Evolutionary conservation across 2,888 invertebrate species (phyloP).

Genomic region (Drosophila austrosaltans): DNA sequence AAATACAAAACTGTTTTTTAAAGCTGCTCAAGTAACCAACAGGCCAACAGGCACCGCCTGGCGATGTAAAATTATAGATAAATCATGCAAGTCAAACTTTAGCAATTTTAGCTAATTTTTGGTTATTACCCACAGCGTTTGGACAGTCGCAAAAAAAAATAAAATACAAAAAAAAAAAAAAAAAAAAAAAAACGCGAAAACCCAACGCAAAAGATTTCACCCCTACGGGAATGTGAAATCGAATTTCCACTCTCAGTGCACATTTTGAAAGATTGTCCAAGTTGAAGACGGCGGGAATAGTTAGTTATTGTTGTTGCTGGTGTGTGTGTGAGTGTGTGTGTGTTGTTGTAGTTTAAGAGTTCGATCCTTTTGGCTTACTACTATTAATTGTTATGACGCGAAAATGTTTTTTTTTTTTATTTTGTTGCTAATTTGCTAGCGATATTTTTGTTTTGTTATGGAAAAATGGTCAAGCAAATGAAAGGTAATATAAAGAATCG

Average conservation of each 20-base stretch:
- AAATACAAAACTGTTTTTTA: conserved; percentile 33
- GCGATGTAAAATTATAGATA: conserved; percentile 79
- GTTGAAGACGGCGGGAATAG: conserved; percentile 13
- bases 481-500: conserved; percentile 39
- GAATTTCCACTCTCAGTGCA: conserved; percentile 64
- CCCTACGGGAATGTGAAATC: conserved; percentile 79
- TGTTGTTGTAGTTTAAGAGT: background rate
- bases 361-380: conserved; percentile 48
- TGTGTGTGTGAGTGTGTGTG: too few relatives aligned
- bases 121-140: conserved; percentile 78
- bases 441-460: conserved; percentile 27
- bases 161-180: conserved; percentile 21
- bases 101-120: conserved; percentile 80
- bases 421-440: conserved; percentile 72
- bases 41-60: conserved; percentile 54
- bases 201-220: conserved; percentile 73
- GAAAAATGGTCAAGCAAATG: conserved; percentile 35
- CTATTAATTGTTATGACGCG: conserved; percentile 74
- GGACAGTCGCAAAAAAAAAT: conserved; percentile 35
- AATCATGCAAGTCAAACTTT: conserved; percentile 80
- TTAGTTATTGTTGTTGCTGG: background rate
- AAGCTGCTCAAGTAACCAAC: conserved; percentile 32
- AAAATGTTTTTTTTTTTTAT: conserved; percentile 56
- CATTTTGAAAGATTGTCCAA: conserved; percentile 16
- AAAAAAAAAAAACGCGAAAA: conserved; percentile 37